These are phyloP conservation scores for Saccostrea cuccullata DNA, from an alignment of 1,140 invertebrate genomes.

Conservation along the genomic window DNA sequence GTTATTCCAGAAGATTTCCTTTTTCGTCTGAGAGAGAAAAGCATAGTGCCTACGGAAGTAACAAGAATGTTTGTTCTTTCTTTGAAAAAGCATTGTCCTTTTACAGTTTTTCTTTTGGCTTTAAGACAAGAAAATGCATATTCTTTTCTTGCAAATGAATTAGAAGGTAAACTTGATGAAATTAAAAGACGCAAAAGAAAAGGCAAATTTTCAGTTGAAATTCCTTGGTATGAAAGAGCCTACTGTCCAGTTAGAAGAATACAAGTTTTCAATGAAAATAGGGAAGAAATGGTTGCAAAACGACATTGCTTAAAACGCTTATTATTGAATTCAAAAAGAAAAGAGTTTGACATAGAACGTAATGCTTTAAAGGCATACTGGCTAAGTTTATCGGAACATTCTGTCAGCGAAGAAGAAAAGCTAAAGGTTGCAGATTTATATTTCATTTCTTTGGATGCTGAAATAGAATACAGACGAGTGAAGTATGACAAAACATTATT, in stretches of 20 bases:
- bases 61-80: neutral
- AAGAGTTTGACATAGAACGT: neutral
- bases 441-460: slow-evolving; percentile 37
- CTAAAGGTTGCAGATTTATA: neutral
- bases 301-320: neutral
- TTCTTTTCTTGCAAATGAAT: slow-evolving; percentile 15
- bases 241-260: slow-evolving; percentile 4
- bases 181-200: slow-evolving; percentile 3
- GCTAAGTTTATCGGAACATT: neutral
- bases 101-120: neutral
- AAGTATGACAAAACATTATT: neutral
- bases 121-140: slow-evolving; percentile 12
- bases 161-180: slow-evolving; percentile 1
- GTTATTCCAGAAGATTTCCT: neutral
- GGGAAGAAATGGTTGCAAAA: neutral
- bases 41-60: neutral
- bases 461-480: slow-evolving; percentile 33
- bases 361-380: neutral
- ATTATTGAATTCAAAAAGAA: neutral
- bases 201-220: neutral
- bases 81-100: slow-evolving; percentile 5
- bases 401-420: neutral
- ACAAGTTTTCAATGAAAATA: slow-evolving; percentile 10
- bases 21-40: neutral
- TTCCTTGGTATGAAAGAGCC: slow-evolving; percentile 5